phyloP scores from a whole-genome alignment of 1,140 invertebrate genomes.

The Halyomorpha halys region DNA sequence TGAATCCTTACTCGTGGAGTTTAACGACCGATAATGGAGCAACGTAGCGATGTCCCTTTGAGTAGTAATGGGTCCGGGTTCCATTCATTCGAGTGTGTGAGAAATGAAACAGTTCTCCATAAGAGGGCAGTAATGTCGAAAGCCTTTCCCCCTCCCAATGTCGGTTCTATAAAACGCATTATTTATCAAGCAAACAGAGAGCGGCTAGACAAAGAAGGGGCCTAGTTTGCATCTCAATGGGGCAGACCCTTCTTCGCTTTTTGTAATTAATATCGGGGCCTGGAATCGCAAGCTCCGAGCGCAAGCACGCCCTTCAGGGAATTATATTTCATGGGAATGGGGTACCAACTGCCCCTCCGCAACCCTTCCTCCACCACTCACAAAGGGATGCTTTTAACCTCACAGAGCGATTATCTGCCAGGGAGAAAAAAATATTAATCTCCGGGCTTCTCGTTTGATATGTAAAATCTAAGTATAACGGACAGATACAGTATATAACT shows the following conservation, averaged over 20 bases:
- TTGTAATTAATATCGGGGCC: slow-evolving; percentile 15
- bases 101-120: no score
- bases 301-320: neutral
- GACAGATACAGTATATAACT: no score
- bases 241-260: neutral
- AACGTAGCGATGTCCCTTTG: no score
- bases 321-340: slow-evolving; percentile 17
- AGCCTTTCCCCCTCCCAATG: neutral
- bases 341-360: neutral
- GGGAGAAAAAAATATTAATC: no score
- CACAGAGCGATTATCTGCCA: no score
- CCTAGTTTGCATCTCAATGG: slow-evolving; percentile 16
- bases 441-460: no score
- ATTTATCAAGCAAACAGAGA: slow-evolving; percentile 16
- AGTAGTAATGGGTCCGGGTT: no score
- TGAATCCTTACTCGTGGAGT: no score
- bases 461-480: no score
- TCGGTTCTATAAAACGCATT: slow-evolving; percentile 13
- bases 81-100: no score
- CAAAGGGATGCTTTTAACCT: neutral
- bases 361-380: neutral
- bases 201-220: neutral
- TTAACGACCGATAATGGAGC: no score
- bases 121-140: neutral
- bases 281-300: neutral